These are phyloP conservation scores for Norana najaformis DNA, from an alignment of 2,888 invertebrate genomes.

Conservation along the genomic window DNA sequence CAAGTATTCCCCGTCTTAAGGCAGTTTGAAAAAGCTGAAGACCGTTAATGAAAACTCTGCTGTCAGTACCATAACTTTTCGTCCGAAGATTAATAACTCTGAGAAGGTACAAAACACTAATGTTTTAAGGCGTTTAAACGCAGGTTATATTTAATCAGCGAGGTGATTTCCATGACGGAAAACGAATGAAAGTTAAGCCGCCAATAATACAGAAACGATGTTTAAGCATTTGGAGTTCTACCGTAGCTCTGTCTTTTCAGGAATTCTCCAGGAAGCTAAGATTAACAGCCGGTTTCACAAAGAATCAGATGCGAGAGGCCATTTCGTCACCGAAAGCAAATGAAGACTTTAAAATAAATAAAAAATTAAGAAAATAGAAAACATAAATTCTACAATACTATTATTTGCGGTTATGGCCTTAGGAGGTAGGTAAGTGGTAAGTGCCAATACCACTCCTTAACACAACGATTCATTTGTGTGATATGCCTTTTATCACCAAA, in stretches of 20 bases:
- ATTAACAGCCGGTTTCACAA: not conserved
- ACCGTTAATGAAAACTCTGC: no score
- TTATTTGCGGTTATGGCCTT: not conserved
- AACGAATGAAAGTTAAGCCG: not conserved
- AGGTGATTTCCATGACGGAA: not conserved
- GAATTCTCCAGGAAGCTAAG: not conserved
- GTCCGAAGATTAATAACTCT: no score
- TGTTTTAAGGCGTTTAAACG: no score
- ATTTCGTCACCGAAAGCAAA: not conserved
- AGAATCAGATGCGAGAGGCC: not conserved
- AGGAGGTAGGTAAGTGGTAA: not conserved
- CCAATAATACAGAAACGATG: not conserved
- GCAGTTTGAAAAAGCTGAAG: not conserved
- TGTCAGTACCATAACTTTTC: no score
- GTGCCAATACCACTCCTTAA: not conserved
- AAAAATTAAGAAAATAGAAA: not conserved
- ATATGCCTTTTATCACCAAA: not conserved
- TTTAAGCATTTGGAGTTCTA: not conserved
- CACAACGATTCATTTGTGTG: not conserved
- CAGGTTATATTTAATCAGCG: not conserved
- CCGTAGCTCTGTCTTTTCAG: not conserved
- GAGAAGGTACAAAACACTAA: no score
- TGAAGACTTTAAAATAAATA: not conserved
- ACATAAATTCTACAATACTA: not conserved
- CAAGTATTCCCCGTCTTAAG: no score